Evolutionary conservation across 2,113 vertebrate genomes (phyloP).

Genomic region (Heliornis fulica): DNA sequence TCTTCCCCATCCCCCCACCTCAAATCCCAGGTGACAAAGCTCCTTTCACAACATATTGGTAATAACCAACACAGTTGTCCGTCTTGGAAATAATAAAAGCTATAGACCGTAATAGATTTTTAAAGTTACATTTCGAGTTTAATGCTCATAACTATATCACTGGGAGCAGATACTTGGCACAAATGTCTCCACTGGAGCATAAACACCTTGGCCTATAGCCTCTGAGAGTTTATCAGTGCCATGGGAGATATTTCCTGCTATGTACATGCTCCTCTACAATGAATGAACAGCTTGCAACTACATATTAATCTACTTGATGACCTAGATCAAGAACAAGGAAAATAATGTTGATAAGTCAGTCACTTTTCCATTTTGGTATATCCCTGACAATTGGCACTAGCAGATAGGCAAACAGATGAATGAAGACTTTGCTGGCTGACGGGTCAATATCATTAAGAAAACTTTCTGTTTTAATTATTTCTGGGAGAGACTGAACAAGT

Average conservation of each 20-base stretch:
- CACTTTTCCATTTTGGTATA: slow-evolving; percentile 19
- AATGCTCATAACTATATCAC: slow-evolving; percentile 72
- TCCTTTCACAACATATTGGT: slow-evolving; percentile 62
- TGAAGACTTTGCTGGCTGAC: neutral
- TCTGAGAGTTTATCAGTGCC: slow-evolving; percentile 71
- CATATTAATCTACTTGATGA: slow-evolving; percentile 72
- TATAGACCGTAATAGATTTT: slow-evolving; percentile 62
- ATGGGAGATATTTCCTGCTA: slow-evolving; percentile 66
- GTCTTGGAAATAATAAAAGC: slow-evolving; percentile 69
- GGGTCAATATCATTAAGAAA: neutral
- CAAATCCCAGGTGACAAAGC: slow-evolving; percentile 23
- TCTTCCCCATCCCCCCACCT: neutral
- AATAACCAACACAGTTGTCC: slow-evolving; percentile 66
- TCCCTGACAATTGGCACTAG: neutral
- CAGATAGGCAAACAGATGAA: neutral
- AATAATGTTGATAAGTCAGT: slow-evolving; percentile 57
- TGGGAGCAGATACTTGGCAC: slow-evolving; percentile 69
- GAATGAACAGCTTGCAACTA: slow-evolving; percentile 71
- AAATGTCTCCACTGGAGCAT: slow-evolving; percentile 70
- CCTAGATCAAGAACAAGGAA: slow-evolving; percentile 65
- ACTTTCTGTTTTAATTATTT: slow-evolving; percentile 26
- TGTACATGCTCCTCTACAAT: slow-evolving; percentile 52
- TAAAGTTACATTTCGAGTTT: slow-evolving; percentile 64
- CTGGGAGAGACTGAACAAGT: neutral
- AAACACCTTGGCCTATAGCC: slow-evolving; percentile 73